These are phyloP conservation scores for Eupithecia dodoneata DNA, from an alignment of 2,888 invertebrate genomes.

Conservation along the genomic window DNA sequence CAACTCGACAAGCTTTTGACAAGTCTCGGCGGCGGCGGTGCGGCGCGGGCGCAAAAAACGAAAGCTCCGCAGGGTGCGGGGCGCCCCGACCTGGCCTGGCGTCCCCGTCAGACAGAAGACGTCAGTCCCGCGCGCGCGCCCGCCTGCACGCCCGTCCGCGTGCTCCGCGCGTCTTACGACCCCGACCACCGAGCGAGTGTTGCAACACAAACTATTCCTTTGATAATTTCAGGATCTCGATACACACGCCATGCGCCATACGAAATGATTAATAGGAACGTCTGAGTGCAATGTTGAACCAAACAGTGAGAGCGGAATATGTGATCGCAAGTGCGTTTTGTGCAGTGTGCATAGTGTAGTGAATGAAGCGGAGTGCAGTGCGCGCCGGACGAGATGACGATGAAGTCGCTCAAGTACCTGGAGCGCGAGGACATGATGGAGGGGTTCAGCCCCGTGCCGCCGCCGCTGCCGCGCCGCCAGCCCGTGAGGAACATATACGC, in stretches of 20 bases:
- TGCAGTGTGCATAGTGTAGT: slow-evolving; percentile 64
- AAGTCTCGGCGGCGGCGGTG: slow-evolving; percentile 67
- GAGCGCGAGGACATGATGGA: slow-evolving; percentile 83
- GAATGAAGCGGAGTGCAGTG: slow-evolving; percentile 71
- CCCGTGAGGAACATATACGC: slow-evolving; percentile 87
- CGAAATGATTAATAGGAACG: slow-evolving; percentile 48
- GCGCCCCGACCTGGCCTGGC: slow-evolving; percentile 20
- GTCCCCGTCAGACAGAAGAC: no score
- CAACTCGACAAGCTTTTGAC: slow-evolving; percentile 83
- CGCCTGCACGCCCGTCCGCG: neutral
- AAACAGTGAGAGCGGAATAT: slow-evolving; percentile 65
- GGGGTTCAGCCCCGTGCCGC: slow-evolving; percentile 84
- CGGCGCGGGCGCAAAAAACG: slow-evolving; percentile 80
- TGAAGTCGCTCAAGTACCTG: slow-evolving; percentile 85
- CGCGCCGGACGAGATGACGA: slow-evolving; percentile 80
- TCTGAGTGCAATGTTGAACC: slow-evolving; percentile 51
- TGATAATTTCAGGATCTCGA: slow-evolving; percentile 2
- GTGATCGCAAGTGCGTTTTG: slow-evolving; percentile 61
- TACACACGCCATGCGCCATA: slow-evolving; percentile 50
- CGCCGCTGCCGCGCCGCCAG: slow-evolving; percentile 86
- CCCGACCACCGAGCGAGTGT: neutral
- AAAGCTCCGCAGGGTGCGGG: slow-evolving; percentile 69
- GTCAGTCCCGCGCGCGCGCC: slow-evolving; percentile 40
- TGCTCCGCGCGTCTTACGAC: neutral
- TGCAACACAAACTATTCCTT: neutral